Conservation (phyloP, 1,140 invertebrate species). For the Acromyrmex heyeri region DNA sequence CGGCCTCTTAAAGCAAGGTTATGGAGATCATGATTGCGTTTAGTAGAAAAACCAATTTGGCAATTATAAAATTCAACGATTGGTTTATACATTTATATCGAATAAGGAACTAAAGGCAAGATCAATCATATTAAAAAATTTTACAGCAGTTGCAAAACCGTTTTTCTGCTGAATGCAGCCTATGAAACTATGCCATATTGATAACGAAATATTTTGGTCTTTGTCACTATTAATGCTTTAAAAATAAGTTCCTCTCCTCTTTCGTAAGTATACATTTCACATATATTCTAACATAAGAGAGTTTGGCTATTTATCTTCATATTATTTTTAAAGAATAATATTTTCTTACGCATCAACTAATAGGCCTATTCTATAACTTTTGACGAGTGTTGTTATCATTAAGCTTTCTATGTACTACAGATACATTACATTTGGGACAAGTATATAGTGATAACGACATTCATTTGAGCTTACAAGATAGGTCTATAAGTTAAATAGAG, state of each 20-base stretch:
- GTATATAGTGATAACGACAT: background rate
- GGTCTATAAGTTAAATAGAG: background rate
- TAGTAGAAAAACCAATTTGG: too few species aligned
- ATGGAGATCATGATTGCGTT: too few species aligned
- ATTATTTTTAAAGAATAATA: background rate
- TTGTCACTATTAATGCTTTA: background rate
- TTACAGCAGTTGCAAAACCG: too few species aligned
- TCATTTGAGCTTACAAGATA: background rate
- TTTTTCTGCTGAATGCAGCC: too few species aligned
- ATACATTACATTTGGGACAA: background rate
- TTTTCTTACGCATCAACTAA: background rate
- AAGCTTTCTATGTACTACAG: background rate
- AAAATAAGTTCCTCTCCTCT: slow-evolving; percentile 5
- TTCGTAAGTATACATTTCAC: slow-evolving; percentile 1
- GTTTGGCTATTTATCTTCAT: slow-evolving; percentile 6
- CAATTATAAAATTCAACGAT: too few species aligned
- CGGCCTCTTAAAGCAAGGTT: too few species aligned
- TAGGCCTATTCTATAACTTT: background rate
- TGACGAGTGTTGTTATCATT: background rate
- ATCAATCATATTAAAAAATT: too few species aligned
- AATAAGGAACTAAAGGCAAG: too few species aligned
- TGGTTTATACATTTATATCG: too few species aligned
- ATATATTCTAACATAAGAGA: background rate
- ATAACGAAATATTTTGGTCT: background rate
- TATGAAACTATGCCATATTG: background rate